phyloP scores from a whole-genome alignment of 2,888 invertebrate species.

The Diaprepes abbreviatus region DNA sequence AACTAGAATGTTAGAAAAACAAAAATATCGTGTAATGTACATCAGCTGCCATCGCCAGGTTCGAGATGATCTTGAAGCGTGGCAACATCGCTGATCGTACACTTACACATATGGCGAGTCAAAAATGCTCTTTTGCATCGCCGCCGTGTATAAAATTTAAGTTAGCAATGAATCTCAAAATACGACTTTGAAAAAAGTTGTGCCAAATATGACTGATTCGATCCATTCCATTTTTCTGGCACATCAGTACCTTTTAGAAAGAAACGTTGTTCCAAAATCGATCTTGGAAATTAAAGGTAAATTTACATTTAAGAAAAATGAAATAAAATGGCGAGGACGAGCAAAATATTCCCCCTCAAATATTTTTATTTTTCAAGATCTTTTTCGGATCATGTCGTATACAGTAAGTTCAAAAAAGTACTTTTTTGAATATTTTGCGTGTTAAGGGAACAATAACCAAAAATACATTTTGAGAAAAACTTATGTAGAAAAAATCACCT shows the following conservation, averaged over 20 bases:
- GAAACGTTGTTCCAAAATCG: too few species aligned
- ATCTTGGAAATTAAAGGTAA: too few species aligned
- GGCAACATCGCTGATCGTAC: neutral
- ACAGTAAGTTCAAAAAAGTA: too few species aligned
- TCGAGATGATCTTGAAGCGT: neutral
- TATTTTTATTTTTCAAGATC: too few species aligned
- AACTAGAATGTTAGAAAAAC: neutral
- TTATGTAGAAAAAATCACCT: conserved; percentile 1
- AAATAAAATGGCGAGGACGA: too few species aligned
- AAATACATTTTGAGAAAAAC: conserved; percentile 5
- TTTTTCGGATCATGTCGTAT: neutral
- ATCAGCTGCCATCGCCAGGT: neutral
- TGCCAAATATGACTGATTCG: conserved; percentile 44
- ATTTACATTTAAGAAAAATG: too few species aligned
- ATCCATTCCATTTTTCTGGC: conserved; percentile 36
- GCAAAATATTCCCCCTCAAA: too few species aligned
- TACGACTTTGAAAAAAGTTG: conserved; percentile 28
- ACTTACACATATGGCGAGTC: neutral
- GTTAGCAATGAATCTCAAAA: conserved; percentile 7
- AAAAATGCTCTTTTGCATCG: neutral
- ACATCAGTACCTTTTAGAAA: neutral
- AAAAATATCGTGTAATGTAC: neutral
- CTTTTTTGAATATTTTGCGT: neutral
- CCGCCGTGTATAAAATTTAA: neutral
- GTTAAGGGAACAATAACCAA: conserved; percentile 8